Evolutionary conservation across 2,113 vertebrate genomes (phyloP).

Genomic region (Pelvicachromis taeniatus): DNA sequence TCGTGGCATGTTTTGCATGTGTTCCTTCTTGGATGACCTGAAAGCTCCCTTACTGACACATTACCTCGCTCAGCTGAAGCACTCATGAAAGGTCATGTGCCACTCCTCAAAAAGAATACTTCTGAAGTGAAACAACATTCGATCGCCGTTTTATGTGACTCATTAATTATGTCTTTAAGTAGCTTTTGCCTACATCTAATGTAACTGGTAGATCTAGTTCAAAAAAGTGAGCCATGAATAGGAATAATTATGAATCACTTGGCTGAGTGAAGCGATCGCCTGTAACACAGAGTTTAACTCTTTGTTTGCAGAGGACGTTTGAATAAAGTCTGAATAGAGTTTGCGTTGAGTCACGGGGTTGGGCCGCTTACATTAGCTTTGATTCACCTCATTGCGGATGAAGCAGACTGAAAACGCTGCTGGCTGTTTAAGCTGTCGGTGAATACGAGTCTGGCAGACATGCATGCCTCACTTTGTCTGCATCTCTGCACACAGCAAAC

Average conservation of each 20-base stretch:
- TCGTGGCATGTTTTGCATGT: not conserved
- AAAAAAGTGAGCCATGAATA: not conserved
- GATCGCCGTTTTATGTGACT: not conserved
- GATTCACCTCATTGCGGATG: slow-evolving; percentile 17
- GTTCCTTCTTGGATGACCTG: not conserved
- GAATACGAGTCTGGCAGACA: slow-evolving; percentile 40
- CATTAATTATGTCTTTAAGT: not conserved
- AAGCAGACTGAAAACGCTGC: slow-evolving; percentile 34
- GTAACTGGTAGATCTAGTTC: slow-evolving; percentile 34
- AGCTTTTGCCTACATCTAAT: not conserved
- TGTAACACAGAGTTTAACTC: slow-evolving; percentile 2
- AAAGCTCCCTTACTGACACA: not conserved
- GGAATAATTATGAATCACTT: slow-evolving; percentile 26
- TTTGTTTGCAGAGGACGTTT: slow-evolving; percentile 19
- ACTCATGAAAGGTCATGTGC: not conserved
- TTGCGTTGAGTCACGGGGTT: slow-evolving; percentile 44
- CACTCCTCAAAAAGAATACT: not conserved
- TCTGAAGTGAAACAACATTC: not conserved
- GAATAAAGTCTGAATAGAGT: slow-evolving; percentile 14
- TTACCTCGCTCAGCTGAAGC: not conserved
- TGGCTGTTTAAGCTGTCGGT: not conserved
- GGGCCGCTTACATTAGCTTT: slow-evolving; percentile 6
- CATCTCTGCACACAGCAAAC: not conserved
- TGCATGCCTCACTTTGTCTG: not conserved
- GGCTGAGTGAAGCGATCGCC: not conserved